Conservation (phyloP, 2,888 invertebrate genomes). For the Pristionchus japonicus region DNA sequence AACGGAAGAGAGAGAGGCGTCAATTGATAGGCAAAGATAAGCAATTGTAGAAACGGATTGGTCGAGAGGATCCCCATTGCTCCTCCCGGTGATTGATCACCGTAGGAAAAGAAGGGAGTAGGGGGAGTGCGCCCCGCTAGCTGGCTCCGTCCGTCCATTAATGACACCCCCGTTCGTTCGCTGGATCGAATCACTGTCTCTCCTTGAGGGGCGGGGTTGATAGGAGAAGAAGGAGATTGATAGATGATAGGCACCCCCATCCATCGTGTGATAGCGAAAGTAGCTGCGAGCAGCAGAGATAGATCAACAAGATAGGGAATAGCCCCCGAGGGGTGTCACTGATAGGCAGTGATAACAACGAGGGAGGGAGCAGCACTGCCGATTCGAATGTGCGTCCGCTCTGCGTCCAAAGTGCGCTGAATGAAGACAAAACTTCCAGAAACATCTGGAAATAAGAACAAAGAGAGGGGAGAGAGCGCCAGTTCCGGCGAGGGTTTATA, state of each 20-base stretch:
- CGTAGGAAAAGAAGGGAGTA: not conserved
- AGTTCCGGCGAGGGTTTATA: not conserved
- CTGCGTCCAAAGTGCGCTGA: not conserved
- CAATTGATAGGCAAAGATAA: conserved; percentile 37
- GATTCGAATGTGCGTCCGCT: not conserved
- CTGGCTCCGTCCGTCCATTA: conserved; percentile 16
- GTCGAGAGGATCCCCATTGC: conserved; percentile 5
- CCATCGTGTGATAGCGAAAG: conserved; percentile 7
- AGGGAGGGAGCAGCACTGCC: not conserved
- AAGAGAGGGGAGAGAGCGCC: not conserved
- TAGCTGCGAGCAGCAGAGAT: not conserved
- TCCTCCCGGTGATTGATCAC: conserved; percentile 11
- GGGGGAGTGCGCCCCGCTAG: conserved; percentile 21
- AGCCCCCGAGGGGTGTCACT: not conserved
- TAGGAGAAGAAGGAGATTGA: conserved; percentile 16
- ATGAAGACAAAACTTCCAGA: not conserved
- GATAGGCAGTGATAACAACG: conserved; percentile 17
- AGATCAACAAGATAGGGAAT: conserved; percentile 23
- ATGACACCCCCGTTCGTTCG: conserved; percentile 37
- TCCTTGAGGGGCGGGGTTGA: not conserved
- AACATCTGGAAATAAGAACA: conserved; percentile 22
- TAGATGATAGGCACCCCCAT: not conserved
- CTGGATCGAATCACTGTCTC: conserved; percentile 13
- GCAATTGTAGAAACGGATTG: conserved; percentile 24
- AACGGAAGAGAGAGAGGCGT: no score